Base-by-base conservation (phyloP, 2,113 vertebrate species). In the Cynopterus brachyotis region DNA sequence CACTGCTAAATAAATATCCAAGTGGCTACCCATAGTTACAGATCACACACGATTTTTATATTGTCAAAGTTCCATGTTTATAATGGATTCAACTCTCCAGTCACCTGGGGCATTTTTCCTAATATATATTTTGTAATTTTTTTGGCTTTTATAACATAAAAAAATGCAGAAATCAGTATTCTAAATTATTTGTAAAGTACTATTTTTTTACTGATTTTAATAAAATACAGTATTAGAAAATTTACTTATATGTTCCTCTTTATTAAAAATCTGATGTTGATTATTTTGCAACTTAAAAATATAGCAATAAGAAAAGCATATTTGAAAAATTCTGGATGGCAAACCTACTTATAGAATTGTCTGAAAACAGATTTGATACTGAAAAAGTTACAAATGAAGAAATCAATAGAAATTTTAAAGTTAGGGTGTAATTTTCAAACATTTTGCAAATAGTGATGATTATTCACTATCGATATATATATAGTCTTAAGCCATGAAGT, bases 1-100 rank as follows among this genome's bases (percentile, higher is more conserved):
- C 37, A 22, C 2, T 82, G 42, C 40, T 64, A 96, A 97, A 79
- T 78, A 96, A 97, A 79, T 78, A 94, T 80, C 72, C 78, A 93
- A 55, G 11, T 30, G 20, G 84, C 2, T 84, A 79, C 47, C 28
- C 15, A 6, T 69, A 96, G 82, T 94, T 93, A 84, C n/a, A 0
- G 0, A 50, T 94, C 62, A 53, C 13, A 0, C 37, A 20, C 40
- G 37, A 28, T 83, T 59, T 91, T 93, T 45, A 88, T 90, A 59
- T 53, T 82, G 26, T 20, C 50, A 42, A 60, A 91, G 53, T 6
- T 10, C 3, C 20, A 66, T 28, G 0, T 59, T 5, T 26, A 17
- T 45, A 69, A 28, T 82, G 20, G 19, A 64, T 53, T 15, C 32
- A 73, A 59, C 57, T 26, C 0, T 9, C 24, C 37, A 45, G 70